Base-by-base conservation (phyloP, 2,888 invertebrate species). In the Laspeyria flexula region DNA sequence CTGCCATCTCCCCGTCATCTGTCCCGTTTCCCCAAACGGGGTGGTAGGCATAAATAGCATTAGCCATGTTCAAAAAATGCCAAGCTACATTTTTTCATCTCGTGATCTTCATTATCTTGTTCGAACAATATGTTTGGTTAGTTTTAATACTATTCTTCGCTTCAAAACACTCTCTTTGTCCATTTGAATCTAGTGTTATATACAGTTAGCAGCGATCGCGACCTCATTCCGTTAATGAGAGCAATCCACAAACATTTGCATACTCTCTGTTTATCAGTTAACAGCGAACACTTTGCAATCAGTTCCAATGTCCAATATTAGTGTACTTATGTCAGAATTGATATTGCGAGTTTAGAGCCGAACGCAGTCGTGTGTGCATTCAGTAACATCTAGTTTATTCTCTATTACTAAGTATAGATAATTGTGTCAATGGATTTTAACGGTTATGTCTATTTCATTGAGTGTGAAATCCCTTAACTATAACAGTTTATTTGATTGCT, bases 191-290 rank as follows among this genome's bases (percentile, higher is more conserved):
- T 41, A 46, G 47, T 41, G 38, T 40, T 48, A 33, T 58, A 60
- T 49, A 42, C 27, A 25, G 35, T 23, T 38, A 29, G 52, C 65
- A 65, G 60, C 79, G 75, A 86, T 85, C 83, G 77, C 74, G 79
- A 77, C 79, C 75, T 79, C 82, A 85, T 89, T 85, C 72, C 77
- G 74, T 76, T 88, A 90, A 90, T 86, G 86, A 88, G 87, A 81
- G 82, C 79, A 83, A 81, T 86, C 80, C 76, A 66, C 85, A 87
- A 89, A 90, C 85, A 88, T 87, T 88, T 83, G 83, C 82, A 72
- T 74, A 75, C 70, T 63, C 69, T 69, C 66, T 81, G 83, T 88
- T 86, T 88, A 86, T 85, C 84, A 77, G 81, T 75, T 75, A 70
- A 68, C 72, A 64, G 75, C 69, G 78, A 80, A 81, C 85, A 83